These are phyloP conservation scores for Plebejus argus DNA, from an alignment of 2,888 invertebrate genomes.

Conservation along the genomic window DNA sequence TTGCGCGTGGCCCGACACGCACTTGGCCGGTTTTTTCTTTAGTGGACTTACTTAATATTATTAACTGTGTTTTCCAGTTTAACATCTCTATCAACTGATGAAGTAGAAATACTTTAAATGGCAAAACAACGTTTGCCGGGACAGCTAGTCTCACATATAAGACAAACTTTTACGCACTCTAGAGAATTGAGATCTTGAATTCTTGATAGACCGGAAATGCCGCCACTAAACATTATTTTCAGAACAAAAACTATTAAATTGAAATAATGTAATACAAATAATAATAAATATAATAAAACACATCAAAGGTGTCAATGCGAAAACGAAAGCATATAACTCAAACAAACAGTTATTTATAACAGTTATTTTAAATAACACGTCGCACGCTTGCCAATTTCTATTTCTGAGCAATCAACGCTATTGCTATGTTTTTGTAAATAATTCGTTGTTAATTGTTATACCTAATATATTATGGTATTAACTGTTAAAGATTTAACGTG, in stretches of 20 bases:
- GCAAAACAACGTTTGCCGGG: no score
- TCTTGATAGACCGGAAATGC: neutral
- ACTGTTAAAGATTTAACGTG: no score
- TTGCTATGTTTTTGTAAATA: slow-evolving; percentile 6
- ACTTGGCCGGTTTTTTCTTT: no score
- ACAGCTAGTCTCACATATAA: no score
- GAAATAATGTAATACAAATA: neutral
- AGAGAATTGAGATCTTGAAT: neutral
- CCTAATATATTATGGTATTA: no score
- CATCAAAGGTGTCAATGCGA: slow-evolving; percentile 14
- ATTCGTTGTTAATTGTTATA: neutral
- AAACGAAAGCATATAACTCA: slow-evolving; percentile 11
- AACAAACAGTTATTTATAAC: neutral
- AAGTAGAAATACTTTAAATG: no score
- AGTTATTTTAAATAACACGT: slow-evolving; percentile 22
- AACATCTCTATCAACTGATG: no score
- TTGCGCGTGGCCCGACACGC: no score
- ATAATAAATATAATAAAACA: no score
- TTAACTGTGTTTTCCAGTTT: no score
- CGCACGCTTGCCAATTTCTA: slow-evolving; percentile 24
- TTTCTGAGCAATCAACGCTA: slow-evolving; percentile 23
- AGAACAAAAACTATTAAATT: neutral
- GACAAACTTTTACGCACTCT: no score
- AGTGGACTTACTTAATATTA: no score
- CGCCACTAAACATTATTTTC: neutral